phyloP scores from a whole-genome alignment of 37 sponge, comb jelly and placozoan species.

The Agelas oroides region DNA sequence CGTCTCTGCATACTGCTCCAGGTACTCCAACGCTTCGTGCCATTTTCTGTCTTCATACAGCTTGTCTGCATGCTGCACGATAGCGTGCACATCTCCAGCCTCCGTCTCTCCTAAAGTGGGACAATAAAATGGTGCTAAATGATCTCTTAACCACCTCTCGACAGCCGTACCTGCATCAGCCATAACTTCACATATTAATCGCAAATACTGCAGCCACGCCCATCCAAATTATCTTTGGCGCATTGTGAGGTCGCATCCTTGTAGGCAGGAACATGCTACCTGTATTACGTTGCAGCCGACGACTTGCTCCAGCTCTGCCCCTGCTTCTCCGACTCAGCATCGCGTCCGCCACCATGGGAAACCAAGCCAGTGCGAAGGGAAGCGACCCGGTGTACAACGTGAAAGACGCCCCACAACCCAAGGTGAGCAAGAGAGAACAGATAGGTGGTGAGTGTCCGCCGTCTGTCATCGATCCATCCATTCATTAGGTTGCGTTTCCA shows the following conservation, averaged over 20 bases:
- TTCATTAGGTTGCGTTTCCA: constrained; percentile 49
- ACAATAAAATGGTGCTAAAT: neutral
- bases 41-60: constrained; percentile 40
- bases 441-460: too few species aligned
- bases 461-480: too few species aligned
- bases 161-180: too few species aligned
- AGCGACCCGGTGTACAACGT: constrained; percentile 9
- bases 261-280: neutral
- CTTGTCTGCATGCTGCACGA: constrained; percentile 44
- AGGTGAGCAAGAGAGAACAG: too few species aligned
- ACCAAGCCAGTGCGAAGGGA: constrained; percentile 27
- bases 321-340: too few species aligned
- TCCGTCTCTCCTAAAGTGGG: neutral
- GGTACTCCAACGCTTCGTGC: constrained; percentile 44
- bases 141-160: too few species aligned
- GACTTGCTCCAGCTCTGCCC: neutral
- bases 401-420: constrained; percentile 11
- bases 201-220: neutral
- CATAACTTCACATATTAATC: neutral
- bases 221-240: too few species aligned
- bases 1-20: constrained; percentile 23
- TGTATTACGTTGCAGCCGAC: neutral
- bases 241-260: too few species aligned
- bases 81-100: neutral
- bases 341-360: neutral